phyloP scores from a whole-genome alignment of 2,113 vertebrate species.

The Actenoides hombroni region DNA sequence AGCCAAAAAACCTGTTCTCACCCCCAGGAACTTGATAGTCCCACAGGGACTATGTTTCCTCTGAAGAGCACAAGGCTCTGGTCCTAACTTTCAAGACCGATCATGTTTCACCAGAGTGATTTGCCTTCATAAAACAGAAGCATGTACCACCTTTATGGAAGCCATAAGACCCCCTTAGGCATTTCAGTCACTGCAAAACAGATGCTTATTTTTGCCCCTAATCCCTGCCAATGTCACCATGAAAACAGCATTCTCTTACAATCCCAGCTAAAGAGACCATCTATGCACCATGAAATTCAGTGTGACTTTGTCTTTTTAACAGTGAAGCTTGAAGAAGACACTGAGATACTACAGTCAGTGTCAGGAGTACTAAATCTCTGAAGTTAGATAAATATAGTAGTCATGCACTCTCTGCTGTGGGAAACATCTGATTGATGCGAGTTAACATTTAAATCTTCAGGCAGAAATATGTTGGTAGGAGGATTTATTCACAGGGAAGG shows the following conservation, averaged over 20 bases:
- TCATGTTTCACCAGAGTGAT: neutral
- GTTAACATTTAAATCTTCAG: neutral
- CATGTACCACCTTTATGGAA: neutral
- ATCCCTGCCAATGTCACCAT: neutral
- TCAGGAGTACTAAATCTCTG: neutral
- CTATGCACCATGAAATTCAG: neutral
- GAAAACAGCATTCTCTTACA: neutral
- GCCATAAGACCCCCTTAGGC: fast-evolving
- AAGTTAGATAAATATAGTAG: neutral
- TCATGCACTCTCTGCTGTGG: neutral
- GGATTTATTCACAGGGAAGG: neutral
- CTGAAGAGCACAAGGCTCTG: neutral
- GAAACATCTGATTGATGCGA: neutral
- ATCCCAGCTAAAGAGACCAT: neutral
- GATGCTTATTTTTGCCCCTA: neutral
- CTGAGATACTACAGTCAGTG: neutral
- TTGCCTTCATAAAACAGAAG: neutral
- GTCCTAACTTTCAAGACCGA: neutral
- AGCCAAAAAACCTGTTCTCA: neutral
- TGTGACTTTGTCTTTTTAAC: neutral
- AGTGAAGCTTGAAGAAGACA: neutral
- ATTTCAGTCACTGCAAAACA: neutral
- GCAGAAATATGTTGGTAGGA: neutral
- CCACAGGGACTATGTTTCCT: neutral
- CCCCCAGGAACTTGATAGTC: neutral